Conservation (phyloP, 2,113 vertebrate genomes). For the Perca fluviatilis region DNA sequence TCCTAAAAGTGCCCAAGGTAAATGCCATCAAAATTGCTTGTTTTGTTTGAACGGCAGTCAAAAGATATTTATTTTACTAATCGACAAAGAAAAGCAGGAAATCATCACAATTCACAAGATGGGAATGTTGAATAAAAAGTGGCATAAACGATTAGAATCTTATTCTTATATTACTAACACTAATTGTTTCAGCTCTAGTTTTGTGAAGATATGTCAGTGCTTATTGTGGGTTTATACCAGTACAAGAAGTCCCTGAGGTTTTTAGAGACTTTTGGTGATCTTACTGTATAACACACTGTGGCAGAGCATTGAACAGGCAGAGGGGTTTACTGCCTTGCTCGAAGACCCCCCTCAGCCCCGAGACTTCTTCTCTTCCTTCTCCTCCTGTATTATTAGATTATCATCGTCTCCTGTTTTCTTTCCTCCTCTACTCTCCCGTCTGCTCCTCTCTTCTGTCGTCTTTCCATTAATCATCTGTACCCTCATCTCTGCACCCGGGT, state of each 20-base stretch:
- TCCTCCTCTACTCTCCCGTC: not conserved
- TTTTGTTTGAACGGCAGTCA: not conserved
- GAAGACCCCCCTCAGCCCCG: not conserved
- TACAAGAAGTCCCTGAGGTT: not conserved
- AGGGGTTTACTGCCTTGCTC: not conserved
- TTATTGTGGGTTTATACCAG: not conserved
- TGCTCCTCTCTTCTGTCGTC: conserved; percentile 16
- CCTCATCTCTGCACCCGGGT: conserved; percentile 25
- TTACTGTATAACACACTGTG: not conserved
- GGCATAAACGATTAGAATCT: no score
- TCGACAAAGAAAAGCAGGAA: no score
- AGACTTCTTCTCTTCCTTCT: not conserved
- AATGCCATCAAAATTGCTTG: not conserved
- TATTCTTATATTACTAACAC: no score
- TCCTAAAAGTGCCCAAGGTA: not conserved
- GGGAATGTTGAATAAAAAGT: no score
- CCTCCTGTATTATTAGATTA: not conserved
- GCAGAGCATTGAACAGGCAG: not conserved
- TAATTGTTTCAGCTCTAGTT: not conserved
- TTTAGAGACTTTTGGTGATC: not conserved
- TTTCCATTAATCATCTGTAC: conserved; percentile 50
- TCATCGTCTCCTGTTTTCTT: conserved; percentile 13
- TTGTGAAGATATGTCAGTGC: not conserved
- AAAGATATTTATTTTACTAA: no score
- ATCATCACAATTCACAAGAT: no score